Base-by-base conservation (phyloP, 2,797 vertebrate species). In the Leptatherina wallacei region DNA sequence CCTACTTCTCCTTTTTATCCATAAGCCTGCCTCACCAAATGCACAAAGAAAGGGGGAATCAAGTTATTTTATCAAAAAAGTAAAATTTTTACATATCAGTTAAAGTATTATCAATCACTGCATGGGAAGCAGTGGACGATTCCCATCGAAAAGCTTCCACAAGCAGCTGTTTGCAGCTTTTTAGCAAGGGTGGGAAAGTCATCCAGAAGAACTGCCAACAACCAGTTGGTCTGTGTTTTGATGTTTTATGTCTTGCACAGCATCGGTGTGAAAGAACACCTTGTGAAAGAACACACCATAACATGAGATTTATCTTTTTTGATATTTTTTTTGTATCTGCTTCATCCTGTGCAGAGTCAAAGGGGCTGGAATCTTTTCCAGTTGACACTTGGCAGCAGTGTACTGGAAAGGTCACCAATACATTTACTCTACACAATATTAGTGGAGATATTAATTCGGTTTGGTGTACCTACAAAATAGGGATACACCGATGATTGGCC, bases 1-100 rank as follows among this genome's bases (percentile, higher is more conserved):
- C 22, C 24, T 54, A 24, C 13, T 27, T 14, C 3, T 14, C 72
- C 79, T 20, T 62, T 24, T 61, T 68, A 13, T 68, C 35, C 33
- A n/a, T 18, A 71, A 18, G 4, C 29, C 58, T 66, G 80, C 69
- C 77, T 75, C 73, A 70, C 32, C 52, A 81, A 76, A 70, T 69
- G 68, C 40, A 42, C 27, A 66, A 65, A 5, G 49, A 27, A 73
- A 70, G 38, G 49, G 55, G 27, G 20, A 63, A 69, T 29, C 69
- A 82, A 59, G 71, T 57, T 20, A 49, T 58, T 68, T 54, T 62
- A 44, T 14, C 35, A 56, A 54, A 54, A 27, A 29, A 13, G 4
- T 5, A 24, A 24, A 12, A 10, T 42, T 44, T 54, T 61, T 67
- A 36, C 56, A 58, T 49, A 11, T 5, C 42, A 65, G 10, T 27